phyloP scores from a whole-genome alignment of 2,888 invertebrate species.

The Folsomia manolachei region DNA sequence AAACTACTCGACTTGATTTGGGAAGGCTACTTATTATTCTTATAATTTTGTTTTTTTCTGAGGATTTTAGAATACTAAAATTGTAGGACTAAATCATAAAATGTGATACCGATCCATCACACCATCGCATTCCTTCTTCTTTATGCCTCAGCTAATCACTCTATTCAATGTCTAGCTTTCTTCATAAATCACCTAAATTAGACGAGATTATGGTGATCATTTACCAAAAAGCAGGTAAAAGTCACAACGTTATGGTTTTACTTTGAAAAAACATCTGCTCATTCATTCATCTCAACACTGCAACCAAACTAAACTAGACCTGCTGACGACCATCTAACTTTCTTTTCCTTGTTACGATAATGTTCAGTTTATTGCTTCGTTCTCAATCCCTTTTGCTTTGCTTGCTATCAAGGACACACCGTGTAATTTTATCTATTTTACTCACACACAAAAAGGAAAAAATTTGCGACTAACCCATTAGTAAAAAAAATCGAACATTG shows the following conservation, averaged over 20 bases:
- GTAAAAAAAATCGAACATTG: not conserved
- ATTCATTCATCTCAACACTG: too few relatives aligned
- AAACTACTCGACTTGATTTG: not conserved
- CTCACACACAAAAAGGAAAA: not conserved
- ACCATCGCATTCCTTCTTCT: too few relatives aligned
- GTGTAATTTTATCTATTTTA: not conserved
- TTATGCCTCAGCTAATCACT: not conserved
- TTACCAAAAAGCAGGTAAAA: not conserved
- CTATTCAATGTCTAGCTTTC: not conserved
- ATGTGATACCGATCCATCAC: not conserved
- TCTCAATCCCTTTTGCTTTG: not conserved
- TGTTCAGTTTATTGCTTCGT: not conserved
- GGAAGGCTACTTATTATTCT: not conserved
- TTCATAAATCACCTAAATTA: not conserved
- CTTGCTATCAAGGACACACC: not conserved
- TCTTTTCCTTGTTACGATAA: constrained; percentile 3
- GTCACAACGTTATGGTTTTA: not conserved
- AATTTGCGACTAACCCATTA: not conserved
- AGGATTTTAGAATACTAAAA: not conserved
- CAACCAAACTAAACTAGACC: too few relatives aligned
- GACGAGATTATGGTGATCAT: not conserved
- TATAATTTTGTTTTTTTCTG: not conserved
- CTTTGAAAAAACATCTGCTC: constrained; percentile 3
- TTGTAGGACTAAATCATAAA: constrained; percentile 1
- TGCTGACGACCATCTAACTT: not conserved